phyloP scores from a whole-genome alignment of 2,888 invertebrate genomes.

The Dryocosmus kuriphilus region DNA sequence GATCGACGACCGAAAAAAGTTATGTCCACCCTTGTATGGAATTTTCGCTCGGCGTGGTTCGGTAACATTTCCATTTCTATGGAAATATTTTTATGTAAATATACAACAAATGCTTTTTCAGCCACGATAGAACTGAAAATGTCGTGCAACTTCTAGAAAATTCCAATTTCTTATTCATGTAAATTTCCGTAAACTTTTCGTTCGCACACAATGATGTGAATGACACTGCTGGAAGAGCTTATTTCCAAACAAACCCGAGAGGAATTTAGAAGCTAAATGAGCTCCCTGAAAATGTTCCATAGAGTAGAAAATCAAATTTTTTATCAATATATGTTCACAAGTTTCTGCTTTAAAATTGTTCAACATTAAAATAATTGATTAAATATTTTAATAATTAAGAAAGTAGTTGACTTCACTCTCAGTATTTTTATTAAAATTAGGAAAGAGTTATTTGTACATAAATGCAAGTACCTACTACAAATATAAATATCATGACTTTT shows the following conservation, averaged over 20 bases:
- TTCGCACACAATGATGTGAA: constrained; percentile 23
- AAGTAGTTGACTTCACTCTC: not conserved
- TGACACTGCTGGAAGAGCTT: constrained; percentile 27
- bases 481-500: constrained; percentile 6
- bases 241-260: constrained; percentile 4
- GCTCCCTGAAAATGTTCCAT: not conserved
- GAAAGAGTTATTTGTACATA: constrained; percentile 20
- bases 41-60: not conserved
- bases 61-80: constrained; percentile 27
- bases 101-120: constrained; percentile 26
- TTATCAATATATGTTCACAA: not conserved
- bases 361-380: not conserved
- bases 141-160: not conserved
- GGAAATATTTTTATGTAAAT: constrained; percentile 34
- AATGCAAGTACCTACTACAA: constrained; percentile 14
- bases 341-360: not conserved
- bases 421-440: not conserved
- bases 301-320: not conserved
- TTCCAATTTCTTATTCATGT: constrained; percentile 26
- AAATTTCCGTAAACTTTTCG: constrained; percentile 16
- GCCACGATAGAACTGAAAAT: constrained; percentile 15
- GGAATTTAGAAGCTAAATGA: not conserved
- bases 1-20: constrained; percentile 8
- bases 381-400: not conserved
- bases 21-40: not conserved